A percentile compares a stretch with the other conserved stretches of the same genome.
Evolutionary conservation across 2,113 vertebrate species (phyloP).

Genomic region (Rhegmatorhina hoffmannsi): DNA sequence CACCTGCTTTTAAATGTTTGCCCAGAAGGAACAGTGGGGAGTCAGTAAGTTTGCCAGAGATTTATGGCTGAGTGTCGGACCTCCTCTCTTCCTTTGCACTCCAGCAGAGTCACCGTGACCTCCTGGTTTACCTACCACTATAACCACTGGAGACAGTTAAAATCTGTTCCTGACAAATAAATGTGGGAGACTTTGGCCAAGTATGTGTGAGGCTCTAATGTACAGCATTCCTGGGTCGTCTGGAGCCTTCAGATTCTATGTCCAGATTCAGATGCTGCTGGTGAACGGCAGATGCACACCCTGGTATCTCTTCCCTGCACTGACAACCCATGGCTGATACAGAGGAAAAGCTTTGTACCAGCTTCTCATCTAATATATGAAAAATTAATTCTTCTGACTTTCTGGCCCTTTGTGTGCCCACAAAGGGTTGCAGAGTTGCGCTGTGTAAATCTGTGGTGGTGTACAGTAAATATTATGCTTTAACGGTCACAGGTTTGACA

Average conservation of each 20-base stretch:
- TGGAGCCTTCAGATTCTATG: rapidly evolving
- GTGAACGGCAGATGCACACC: neutral
- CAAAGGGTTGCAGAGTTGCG: neutral
- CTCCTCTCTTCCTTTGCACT: neutral
- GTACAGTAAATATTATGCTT: constrained; percentile 47
- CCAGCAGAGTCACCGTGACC: neutral
- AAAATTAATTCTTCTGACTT: constrained; percentile 13
- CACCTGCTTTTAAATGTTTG: neutral
- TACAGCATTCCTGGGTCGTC: neutral
- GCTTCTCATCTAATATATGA: neutral
- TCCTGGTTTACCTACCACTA: neutral
- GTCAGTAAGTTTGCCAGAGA: neutral
- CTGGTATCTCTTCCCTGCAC: neutral
- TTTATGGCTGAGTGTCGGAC: neutral
- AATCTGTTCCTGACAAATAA: neutral
- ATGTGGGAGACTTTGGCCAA: neutral
- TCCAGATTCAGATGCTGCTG: neutral
- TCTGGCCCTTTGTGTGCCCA: neutral
- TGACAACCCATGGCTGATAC: neutral
- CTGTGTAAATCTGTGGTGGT: constrained; percentile 10
- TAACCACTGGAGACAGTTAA: neutral
- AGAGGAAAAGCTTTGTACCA: neutral
- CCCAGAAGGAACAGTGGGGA: neutral
- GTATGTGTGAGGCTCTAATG: neutral
- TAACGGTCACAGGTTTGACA: neutral